phyloP scores from a whole-genome alignment of 2,888 invertebrate species.

The Lithodes maja region DNA sequence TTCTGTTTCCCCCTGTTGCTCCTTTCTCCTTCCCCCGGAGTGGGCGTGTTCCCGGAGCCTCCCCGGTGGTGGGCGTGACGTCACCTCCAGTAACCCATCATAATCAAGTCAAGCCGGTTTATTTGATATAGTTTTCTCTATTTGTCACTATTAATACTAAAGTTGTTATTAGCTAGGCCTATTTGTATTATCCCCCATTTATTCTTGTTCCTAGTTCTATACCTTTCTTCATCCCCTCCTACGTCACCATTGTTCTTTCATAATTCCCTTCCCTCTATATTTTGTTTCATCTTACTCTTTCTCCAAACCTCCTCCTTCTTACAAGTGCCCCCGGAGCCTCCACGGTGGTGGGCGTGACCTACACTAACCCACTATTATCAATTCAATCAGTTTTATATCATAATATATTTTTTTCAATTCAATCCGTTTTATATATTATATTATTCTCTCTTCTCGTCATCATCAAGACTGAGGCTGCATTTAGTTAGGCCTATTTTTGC shows the following conservation, averaged over 20 bases:
- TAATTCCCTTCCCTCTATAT: background rate
- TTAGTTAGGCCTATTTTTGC: background rate
- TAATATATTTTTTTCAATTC: background rate
- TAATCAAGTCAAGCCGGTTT: background rate
- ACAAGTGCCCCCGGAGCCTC: slow-evolving; percentile 47
- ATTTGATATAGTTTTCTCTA: background rate
- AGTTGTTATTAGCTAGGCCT: background rate
- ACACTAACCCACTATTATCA: slow-evolving; percentile 64
- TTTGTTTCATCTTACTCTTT: background rate
- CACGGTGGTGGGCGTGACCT: slow-evolving; percentile 59
- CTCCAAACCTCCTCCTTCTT: background rate
- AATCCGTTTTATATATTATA: background rate
- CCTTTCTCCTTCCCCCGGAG: background rate
- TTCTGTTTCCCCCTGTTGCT: background rate
- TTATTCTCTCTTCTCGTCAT: background rate
- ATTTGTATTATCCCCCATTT: background rate
- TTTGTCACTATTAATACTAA: background rate
- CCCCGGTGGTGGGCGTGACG: slow-evolving; percentile 55
- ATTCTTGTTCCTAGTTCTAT: background rate
- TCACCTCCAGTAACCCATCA: slow-evolving; percentile 59
- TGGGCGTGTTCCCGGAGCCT: slow-evolving; percentile 49
- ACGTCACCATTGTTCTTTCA: background rate
- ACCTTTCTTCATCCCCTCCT: background rate
- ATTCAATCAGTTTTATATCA: slow-evolving; percentile 34
- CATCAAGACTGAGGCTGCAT: background rate